These are phyloP conservation scores for Ariopsis seemanni DNA, from an alignment of 2,113 vertebrate species.

Conservation along the genomic window DNA sequence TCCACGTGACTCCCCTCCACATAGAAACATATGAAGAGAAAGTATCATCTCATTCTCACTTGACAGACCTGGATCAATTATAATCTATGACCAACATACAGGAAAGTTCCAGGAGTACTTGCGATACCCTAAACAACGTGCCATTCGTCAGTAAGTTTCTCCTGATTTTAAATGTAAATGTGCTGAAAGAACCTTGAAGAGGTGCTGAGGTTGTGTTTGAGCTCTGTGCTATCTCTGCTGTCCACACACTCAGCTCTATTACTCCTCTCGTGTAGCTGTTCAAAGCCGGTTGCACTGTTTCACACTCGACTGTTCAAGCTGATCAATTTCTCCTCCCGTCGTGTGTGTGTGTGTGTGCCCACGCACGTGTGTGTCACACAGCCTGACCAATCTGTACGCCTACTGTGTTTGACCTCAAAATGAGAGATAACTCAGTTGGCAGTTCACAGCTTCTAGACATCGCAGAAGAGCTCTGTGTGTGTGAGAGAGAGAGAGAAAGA, in stretches of 20 bases:
- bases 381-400: slow-evolving; percentile 26
- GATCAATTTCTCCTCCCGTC: slow-evolving; percentile 26
- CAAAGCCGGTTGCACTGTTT: slow-evolving; percentile 43
- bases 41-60: background rate
- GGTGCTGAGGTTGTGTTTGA: background rate
- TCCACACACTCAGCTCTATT: slow-evolving; percentile 11
- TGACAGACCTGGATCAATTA: background rate
- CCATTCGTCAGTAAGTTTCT: background rate
- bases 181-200: background rate
- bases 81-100: background rate
- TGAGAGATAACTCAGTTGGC: slow-evolving; percentile 33
- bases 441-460: slow-evolving; percentile 42
- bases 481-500: background rate
- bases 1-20: background rate
- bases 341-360: background rate
- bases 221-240: background rate
- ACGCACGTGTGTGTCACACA: slow-evolving; percentile 22
- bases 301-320: slow-evolving; percentile 26
- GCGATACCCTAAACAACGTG: background rate
- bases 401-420: slow-evolving; percentile 48
- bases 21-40: background rate
- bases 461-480: slow-evolving; percentile 3
- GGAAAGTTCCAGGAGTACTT: background rate
- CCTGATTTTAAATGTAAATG: slow-evolving; percentile 4
- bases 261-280: slow-evolving; percentile 33